Base-by-base conservation (phyloP, 37 sponge, comb jelly and placozoan genomes). In the Halisarca cf. caerulea region DNA sequence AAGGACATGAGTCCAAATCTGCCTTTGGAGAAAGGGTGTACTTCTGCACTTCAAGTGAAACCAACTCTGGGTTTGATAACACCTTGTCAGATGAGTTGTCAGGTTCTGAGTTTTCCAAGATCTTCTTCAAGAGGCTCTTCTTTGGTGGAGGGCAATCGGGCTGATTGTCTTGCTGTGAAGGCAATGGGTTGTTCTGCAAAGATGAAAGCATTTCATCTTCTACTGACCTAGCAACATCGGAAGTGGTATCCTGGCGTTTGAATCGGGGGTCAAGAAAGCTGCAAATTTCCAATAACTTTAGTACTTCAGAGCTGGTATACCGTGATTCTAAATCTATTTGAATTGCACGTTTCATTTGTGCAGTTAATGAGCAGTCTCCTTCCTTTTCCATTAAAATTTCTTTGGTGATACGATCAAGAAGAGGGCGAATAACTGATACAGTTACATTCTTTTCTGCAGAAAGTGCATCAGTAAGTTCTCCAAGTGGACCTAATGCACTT, bases 401-500 rank as follows among this genome's bases (percentile, higher is more conserved):
- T n/a, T 41, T 15, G 54, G 37, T 69, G 70, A 68, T 32, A 41
- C 45, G 40, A 54, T 55, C 20, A 14, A 85, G 47, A 17, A 79
- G 45, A 20, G 84, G 72, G 3, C 58, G 41, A 5, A 83, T 45
- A 27, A 61, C 64, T 25, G 82, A 82, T 32, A 82, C 43, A 3
- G 84, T 83, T 32, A 83, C 84, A 71, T 69, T 25, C 47, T 83
- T 69, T 83, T 83, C 71, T 66, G 27, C 84, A 35, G 84, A 68
- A 25, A 83, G 54, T 5, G 71, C 66, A 53, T 69, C 70, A 69
- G 70, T 68, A 42, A 68, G 41, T 44, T 69, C 71, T 51, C 41
- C 58, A 15, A 83, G 72, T 24, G 84, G 84, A 3, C 37, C 27
- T 27, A 83, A 43, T 8, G 71, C 51, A 53, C 32, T 53, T 36